These are phyloP conservation scores for Typhlichthys subterraneus DNA, from an alignment of 2,797 vertebrate genomes.

Conservation along the genomic window DNA sequence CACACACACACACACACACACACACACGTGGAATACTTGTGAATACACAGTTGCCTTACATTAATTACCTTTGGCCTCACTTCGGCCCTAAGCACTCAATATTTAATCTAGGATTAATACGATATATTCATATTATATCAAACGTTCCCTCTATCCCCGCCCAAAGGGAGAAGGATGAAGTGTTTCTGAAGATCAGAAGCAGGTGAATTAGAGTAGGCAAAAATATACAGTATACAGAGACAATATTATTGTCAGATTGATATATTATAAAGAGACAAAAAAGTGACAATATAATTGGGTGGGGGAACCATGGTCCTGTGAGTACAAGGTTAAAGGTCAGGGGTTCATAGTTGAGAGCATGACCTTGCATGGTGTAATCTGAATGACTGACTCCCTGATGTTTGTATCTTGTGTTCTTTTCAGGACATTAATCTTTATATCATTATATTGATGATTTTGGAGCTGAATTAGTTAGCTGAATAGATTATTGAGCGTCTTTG, in stretches of 20 bases:
- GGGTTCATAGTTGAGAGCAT: not conserved
- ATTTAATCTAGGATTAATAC: not conserved
- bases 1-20: not conserved
- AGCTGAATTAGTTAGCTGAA: slow-evolving; percentile 17
- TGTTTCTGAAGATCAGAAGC: not conserved
- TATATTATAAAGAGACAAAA: not conserved
- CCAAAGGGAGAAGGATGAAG: too few relatives aligned
- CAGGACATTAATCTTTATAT: slow-evolving; percentile 2
- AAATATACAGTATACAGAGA: slow-evolving; percentile 12
- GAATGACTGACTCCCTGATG: slow-evolving; percentile 4
- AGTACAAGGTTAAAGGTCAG: slow-evolving; percentile 16
- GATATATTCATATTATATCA: too few relatives aligned
- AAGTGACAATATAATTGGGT: not conserved
- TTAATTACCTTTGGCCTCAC: slow-evolving; percentile 12
- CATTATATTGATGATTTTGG: not conserved
- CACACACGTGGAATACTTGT: not conserved
- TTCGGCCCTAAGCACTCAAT: not conserved
- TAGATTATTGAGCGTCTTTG: slow-evolving; percentile 16
- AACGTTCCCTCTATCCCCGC: too few relatives aligned
- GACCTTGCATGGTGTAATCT: not conserved
- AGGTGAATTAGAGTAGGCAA: slow-evolving; percentile 1
- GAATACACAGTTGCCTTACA: slow-evolving; percentile 11
- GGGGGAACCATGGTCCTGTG: not conserved
- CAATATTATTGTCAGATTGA: not conserved
- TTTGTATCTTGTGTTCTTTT: not conserved